Evolutionary conservation across 2,113 vertebrate genomes (phyloP).

Genomic region (Pithys albifrons): DNA sequence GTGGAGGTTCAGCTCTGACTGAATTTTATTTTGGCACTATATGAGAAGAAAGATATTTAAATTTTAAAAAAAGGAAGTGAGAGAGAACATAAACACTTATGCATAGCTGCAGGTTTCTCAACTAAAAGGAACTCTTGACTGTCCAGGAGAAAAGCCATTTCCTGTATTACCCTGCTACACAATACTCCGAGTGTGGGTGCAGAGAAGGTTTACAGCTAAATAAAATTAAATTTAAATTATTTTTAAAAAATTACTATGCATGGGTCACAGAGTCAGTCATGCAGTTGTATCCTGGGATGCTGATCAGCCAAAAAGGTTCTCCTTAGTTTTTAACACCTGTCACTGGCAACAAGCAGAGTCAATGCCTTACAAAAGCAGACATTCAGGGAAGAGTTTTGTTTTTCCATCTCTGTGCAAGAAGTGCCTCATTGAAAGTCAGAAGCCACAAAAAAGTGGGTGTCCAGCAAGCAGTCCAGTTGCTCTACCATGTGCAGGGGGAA

Average conservation of each 20-base stretch:
- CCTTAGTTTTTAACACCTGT: not conserved
- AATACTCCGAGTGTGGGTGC: not conserved
- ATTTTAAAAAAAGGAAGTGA: not conserved
- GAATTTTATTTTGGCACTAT: constrained; percentile 37
- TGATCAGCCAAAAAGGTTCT: not conserved
- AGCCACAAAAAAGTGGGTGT: not conserved
- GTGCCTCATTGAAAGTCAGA: not conserved
- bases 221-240: not conserved
- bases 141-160: not conserved
- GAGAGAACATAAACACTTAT: not conserved
- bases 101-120: not conserved
- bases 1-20: not conserved
- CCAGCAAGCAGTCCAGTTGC: not conserved
- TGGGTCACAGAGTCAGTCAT: not conserved
- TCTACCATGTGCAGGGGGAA: not conserved
- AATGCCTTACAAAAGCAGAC: not conserved
- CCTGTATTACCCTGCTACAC: not conserved
- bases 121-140: not conserved
- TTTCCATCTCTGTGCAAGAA: not conserved
- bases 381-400: not conserved
- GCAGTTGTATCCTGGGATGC: not conserved
- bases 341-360: not conserved
- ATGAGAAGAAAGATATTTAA: constrained; percentile 26
- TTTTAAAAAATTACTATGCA: rapidly evolving
- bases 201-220: not conserved